Evolutionary conservation across 2,888 invertebrate species (phyloP).

Genomic region (Xiphydria camelus): DNA sequence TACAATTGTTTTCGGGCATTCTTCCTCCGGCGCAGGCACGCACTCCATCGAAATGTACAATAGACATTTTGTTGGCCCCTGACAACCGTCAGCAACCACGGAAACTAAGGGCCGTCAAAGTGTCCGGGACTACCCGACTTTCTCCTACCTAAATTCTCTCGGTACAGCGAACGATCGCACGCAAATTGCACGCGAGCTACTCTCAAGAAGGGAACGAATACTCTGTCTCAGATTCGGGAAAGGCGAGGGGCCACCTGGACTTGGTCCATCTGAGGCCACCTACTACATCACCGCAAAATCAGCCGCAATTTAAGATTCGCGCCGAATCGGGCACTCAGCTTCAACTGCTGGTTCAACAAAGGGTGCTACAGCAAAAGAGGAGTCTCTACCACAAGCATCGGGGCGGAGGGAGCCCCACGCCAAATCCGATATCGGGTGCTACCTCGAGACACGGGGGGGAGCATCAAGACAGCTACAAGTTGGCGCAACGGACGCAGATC

Average conservation of each 20-base stretch:
- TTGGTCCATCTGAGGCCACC: conserved; percentile 49
- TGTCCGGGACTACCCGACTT: too few species aligned
- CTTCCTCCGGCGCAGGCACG: too few species aligned
- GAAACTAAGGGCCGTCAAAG: too few species aligned
- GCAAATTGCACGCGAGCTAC: conserved; percentile 11
- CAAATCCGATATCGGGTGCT: conserved; percentile 32
- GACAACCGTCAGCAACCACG: too few species aligned
- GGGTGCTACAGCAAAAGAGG: conserved; percentile 82
- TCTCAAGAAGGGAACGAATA: conserved; percentile 4
- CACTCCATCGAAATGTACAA: too few species aligned
- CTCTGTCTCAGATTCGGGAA: conserved; percentile 43
- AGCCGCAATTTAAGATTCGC: conserved; percentile 46
- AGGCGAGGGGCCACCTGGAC: conserved; percentile 49
- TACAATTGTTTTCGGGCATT: too few species aligned
- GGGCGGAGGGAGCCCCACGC: conserved; percentile 46
- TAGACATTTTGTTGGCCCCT: too few species aligned
- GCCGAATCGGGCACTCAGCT: conserved; percentile 63
- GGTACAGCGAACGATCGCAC: too few species aligned
- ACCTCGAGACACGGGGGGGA: conserved; percentile 54
- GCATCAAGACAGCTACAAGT: conserved; percentile 86
- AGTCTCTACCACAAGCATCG: conserved; percentile 48
- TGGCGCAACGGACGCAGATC: conserved; percentile 83
- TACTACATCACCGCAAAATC: conserved; percentile 41
- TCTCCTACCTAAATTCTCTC: too few species aligned
- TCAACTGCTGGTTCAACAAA: conserved; percentile 84